A percentile compares a stretch with the other conserved stretches of the same genome.
These are phyloP conservation scores for Ricordea florida DNA, from an alignment of 92 coral and sea anemone species.

Conservation along the genomic window DNA sequence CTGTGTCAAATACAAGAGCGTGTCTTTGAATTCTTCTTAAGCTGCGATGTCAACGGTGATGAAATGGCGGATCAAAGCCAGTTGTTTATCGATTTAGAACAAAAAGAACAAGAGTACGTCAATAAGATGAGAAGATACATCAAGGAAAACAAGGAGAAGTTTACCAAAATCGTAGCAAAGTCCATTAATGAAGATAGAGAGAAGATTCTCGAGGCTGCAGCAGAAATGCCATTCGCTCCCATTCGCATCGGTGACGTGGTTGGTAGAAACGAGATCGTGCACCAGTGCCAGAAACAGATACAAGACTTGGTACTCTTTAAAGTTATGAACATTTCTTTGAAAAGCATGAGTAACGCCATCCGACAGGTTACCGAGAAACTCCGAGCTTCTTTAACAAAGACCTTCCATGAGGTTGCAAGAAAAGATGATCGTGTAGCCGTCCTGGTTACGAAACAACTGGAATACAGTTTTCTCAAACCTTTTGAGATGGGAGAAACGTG, in stretches of 20 bases:
- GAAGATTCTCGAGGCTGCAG: constrained; percentile 25
- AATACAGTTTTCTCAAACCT: constrained; percentile 13
- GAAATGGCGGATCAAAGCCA: not conserved
- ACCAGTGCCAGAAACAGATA: constrained; percentile 68
- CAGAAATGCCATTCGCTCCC: constrained; percentile 64
- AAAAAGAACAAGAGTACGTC: constrained; percentile 31
- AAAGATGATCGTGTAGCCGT: constrained; percentile 31
- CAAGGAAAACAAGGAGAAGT: not conserved
- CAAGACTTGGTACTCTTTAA: constrained; percentile 60
- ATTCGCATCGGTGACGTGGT: constrained; percentile 67
- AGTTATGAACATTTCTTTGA: constrained; percentile 28
- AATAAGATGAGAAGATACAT: constrained; percentile 23
- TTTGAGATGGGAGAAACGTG: not conserved
- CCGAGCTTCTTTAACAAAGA: constrained; percentile 10
- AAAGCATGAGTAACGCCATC: constrained; percentile 1
- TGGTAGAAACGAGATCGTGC: constrained; percentile 63
- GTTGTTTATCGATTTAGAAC: constrained; percentile 1
- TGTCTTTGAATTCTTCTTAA: constrained; percentile 53
- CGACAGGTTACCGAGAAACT: not conserved
- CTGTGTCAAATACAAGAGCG: constrained; percentile 54
- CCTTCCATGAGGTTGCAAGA: constrained; percentile 40
- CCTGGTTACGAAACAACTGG: constrained; percentile 41
- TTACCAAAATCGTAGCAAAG: not conserved
- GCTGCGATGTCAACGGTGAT: constrained; percentile 12
- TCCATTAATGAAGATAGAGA: not conserved